These are phyloP conservation scores for Patella vulgata DNA, from an alignment of 1,140 invertebrate genomes.

Conservation along the genomic window DNA sequence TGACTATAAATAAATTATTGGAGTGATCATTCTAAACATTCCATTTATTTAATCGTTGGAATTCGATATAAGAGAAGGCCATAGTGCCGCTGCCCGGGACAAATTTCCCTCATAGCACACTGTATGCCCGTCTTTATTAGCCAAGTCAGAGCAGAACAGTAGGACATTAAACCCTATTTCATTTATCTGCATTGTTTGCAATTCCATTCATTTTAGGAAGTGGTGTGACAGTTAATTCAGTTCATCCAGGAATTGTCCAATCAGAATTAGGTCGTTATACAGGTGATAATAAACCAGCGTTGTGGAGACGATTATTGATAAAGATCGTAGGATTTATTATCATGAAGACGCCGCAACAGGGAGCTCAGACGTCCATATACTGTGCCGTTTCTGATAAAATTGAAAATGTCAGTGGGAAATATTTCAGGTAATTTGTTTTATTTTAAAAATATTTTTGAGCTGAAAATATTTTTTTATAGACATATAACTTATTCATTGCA, in stretches of 20 bases:
- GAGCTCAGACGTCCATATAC: conserved; percentile 64
- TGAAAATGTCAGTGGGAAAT: conserved; percentile 79
- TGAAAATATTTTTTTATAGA: too few species aligned
- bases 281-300: not conserved
- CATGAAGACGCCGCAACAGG: conserved; percentile 34
- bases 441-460: too few species aligned
- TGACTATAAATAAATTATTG: not conserved
- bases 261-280: conserved; percentile 47
- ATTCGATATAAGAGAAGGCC: too few species aligned
- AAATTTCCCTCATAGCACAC: too few species aligned
- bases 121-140: too few species aligned
- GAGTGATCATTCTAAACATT: not conserved
- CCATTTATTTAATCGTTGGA: not conserved
- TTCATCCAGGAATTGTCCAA: conserved; percentile 60
- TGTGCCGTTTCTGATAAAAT: conserved; percentile 74
- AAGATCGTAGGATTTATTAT: conserved; percentile 10
- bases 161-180: too few species aligned
- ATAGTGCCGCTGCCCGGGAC: too few species aligned
- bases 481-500: too few species aligned
- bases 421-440: conserved; percentile 77
- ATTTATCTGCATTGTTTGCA: too few species aligned
- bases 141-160: too few species aligned
- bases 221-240: conserved; percentile 47
- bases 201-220: conserved; percentile 18
- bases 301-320: not conserved